Percentiles rank a stretch among this genome's conserved stretches.
phyloP scores from a whole-genome alignment of 2,113 vertebrate genomes.

The Ovis canadensis region DNA sequence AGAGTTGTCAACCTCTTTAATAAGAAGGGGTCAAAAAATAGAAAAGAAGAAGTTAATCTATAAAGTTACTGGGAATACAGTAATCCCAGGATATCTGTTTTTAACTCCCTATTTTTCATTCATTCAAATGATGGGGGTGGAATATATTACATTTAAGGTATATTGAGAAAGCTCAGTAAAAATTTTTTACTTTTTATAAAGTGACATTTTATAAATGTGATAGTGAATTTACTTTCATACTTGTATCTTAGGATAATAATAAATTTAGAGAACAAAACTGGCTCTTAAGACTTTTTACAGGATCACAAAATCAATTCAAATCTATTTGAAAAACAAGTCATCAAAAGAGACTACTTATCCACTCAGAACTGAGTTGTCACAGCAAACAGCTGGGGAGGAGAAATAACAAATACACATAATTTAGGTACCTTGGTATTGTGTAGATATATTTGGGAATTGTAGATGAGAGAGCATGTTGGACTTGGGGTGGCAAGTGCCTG shows the following conservation, averaged over 20 bases:
- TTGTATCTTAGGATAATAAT: neutral
- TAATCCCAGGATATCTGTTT: neutral
- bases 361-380: neutral
- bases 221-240: neutral
- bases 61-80: neutral
- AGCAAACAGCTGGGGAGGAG: neutral
- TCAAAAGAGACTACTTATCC: neutral
- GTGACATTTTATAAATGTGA: neutral
- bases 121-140: neutral
- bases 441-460: neutral
- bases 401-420: neutral
- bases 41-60: neutral
- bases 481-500: neutral
- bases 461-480: neutral
- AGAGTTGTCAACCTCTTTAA: neutral
- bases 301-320: neutral
- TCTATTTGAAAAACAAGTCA: neutral
- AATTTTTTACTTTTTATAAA: neutral
- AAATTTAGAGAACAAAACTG: slow-evolving; percentile 2
- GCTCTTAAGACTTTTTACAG: neutral
- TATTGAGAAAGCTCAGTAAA: neutral
- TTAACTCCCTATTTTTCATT: neutral
- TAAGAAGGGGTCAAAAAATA: neutral
- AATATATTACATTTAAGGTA: neutral
- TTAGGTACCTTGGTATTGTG: neutral